Evolutionary conservation across 2,113 vertebrate genomes (phyloP), one percentile per base, ranked within the genome.

Genomic region (Pelecanoides urinatrix): DNA sequence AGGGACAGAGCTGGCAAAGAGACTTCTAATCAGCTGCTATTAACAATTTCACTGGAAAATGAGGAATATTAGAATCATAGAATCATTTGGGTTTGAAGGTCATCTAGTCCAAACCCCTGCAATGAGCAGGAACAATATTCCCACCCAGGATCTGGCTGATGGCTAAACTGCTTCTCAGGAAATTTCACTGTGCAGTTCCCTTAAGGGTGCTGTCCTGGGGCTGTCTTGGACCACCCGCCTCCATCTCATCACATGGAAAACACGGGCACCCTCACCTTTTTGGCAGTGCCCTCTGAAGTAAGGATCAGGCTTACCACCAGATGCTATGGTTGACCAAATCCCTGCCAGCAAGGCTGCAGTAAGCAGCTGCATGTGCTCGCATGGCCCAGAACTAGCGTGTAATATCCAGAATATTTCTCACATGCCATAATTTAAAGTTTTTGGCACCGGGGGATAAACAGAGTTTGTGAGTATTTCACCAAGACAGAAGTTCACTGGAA

Each of bases 181-280:
- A 81, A 42, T 22, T 36, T 61, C 36, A 61, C 7, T 36, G 14
- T 36, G 58, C 58, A 7, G 58, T 36, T 36, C n/a, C 22, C 11
- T 25, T 2, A 42, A 11, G 10, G 26, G 2, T 53, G 52, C 47
- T n/a, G 3, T 61, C 62, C 62, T 34, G 23, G 27, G 30, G 26
- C 30, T 73, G 26, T 7, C 34, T 38, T 8, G 1, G 9, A 50
- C 22, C n/a, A 22, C 10, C 5, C 3, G 5, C 13, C 40, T 40
- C 63, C 18, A 23, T 16, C 40, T 50, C 42, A 50, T 68, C 67
- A 47, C 1, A 6, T 2, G 2, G 13, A 34, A 23, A 71, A 34
- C 38, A 53, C 0, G 0, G 14, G 3, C 10, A n/a, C 16, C 8
- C 13, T 34, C 30, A 58, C 4, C 11, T 47, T 58, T 74, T 1